Percentiles rank a stretch among this genome's conserved stretches.
These are phyloP conservation scores for Salvator merianae DNA, from an alignment of 2,113 vertebrate species.

Conservation along the genomic window DNA sequence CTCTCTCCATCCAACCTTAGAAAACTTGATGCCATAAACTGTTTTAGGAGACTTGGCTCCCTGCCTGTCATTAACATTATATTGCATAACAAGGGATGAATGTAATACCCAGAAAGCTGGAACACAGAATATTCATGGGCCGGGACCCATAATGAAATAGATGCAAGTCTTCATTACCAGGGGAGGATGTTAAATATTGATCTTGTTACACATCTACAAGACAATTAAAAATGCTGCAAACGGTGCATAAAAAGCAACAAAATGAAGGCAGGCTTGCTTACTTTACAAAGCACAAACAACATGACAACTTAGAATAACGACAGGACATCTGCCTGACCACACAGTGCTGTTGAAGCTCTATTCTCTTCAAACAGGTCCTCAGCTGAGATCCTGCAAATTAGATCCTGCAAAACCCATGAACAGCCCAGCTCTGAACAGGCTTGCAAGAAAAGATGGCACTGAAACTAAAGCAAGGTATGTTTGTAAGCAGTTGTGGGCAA, in stretches of 20 bases:
- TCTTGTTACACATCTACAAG: conserved; percentile 54
- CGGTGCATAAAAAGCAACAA: conserved; percentile 55
- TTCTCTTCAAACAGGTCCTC: neutral
- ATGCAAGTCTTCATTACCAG: conserved; percentile 69
- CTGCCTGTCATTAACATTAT: conserved; percentile 50
- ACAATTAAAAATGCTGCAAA: conserved; percentile 53
- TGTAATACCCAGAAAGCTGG: conserved; percentile 48
- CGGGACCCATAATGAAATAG: conserved; percentile 57
- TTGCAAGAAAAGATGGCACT: neutral
- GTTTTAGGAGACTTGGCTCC: conserved; percentile 48
- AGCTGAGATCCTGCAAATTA: neutral
- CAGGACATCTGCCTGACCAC: neutral
- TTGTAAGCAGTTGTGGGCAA: too few species aligned
- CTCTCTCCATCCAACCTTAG: neutral
- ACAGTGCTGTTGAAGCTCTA: rapidly evolving
- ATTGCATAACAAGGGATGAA: conserved; percentile 60
- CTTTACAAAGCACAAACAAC: neutral
- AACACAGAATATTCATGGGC: conserved; percentile 60
- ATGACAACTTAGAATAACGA: neutral
- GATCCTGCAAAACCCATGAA: neutral
- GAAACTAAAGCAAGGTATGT: neutral
- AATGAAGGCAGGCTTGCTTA: conserved; percentile 31
- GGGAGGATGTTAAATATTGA: conserved; percentile 69
- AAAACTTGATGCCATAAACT: conserved; percentile 46
- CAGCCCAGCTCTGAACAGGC: too few species aligned